A percentile compares a stretch with the other conserved stretches of the same genome.
phyloP scores from a whole-genome alignment of 1,140 invertebrate species.

The Dendrolimus kikuchii region DNA sequence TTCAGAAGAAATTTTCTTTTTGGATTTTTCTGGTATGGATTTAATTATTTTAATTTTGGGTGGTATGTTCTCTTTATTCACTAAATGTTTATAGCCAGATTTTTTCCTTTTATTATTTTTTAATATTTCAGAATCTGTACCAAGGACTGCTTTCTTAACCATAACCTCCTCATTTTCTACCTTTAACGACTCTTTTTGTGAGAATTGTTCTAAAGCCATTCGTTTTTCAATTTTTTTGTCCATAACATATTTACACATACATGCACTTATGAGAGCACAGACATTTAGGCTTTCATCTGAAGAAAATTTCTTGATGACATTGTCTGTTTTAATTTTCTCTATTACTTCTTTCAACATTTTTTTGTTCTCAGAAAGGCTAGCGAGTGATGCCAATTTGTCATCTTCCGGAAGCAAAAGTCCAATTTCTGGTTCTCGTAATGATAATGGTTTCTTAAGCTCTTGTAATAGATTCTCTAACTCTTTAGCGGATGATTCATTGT shows the following conservation, averaged over 20 bases:
- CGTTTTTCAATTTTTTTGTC: not conserved
- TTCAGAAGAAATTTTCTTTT: not conserved
- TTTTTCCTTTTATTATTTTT: too few relatives aligned
- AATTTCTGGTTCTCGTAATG: conserved; percentile 11
- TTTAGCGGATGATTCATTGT: conserved; percentile 10
- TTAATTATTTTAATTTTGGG: not conserved
- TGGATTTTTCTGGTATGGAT: not conserved
- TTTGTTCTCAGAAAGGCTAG: conserved; percentile 11
- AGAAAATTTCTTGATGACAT: not conserved
- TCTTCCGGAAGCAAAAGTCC: conserved; percentile 6
- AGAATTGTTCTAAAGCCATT: too few relatives aligned
- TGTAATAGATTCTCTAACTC: conserved; percentile 21
- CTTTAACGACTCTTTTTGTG: too few relatives aligned
- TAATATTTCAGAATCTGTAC: too few relatives aligned
- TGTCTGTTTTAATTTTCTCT: conserved; percentile 4
- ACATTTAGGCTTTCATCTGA: not conserved
- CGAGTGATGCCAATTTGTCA: conserved; percentile 3
- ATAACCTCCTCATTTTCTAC: too few relatives aligned
- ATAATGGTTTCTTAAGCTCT: conserved; percentile 16
- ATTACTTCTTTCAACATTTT: conserved; percentile 13
- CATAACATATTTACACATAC: conserved; percentile 9
- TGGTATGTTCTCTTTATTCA: too few relatives aligned
- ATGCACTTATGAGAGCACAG: not conserved
- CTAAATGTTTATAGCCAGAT: too few relatives aligned
- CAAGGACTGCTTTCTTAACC: too few relatives aligned